Conservation (phyloP, 2,888 invertebrate genomes). For the Agrypnus murinus region DNA sequence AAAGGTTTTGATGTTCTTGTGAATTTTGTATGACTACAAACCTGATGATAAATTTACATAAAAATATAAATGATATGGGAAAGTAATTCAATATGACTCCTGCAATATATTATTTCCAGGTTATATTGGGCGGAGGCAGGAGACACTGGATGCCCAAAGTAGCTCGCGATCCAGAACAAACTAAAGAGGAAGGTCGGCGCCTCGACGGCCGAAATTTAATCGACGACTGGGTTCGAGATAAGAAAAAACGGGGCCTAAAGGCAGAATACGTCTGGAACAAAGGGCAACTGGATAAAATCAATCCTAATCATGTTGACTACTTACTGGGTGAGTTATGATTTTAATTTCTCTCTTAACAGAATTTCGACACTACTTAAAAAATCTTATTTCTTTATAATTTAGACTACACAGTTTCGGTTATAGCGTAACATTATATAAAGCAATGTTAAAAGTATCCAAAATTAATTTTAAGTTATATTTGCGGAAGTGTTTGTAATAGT, state of each 20-base stretch:
- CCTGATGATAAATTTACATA: conserved; percentile 1
- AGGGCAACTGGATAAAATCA: conserved; percentile 81
- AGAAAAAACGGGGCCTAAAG: conserved; percentile 79
- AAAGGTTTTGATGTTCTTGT: too few species aligned
- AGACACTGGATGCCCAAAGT: conserved; percentile 84
- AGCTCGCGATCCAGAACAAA: conserved; percentile 80
- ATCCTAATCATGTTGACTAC: conserved; percentile 82
- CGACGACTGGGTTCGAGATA: conserved; percentile 86
- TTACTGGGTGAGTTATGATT: conserved; percentile 77
- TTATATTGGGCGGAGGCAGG: conserved; percentile 85
- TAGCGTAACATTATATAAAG: too few species aligned
- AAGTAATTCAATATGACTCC: conserved; percentile 19
- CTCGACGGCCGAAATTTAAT: conserved; percentile 86
- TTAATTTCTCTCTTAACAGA: conserved; percentile 11
- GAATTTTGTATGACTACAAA: too few species aligned
- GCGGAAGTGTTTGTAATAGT: not conserved
- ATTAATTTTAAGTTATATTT: too few species aligned
- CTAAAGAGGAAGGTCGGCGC: conserved; percentile 81
- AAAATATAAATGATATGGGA: conserved; percentile 5
- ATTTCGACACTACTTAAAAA: too few species aligned
- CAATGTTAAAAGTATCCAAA: too few species aligned
- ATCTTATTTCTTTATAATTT: too few species aligned
- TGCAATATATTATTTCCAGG: conserved; percentile 71
- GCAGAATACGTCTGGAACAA: conserved; percentile 85
- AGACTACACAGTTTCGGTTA: too few species aligned